Base-by-base conservation (phyloP, 2,113 vertebrate species). In the Tragulus kanchil region DNA sequence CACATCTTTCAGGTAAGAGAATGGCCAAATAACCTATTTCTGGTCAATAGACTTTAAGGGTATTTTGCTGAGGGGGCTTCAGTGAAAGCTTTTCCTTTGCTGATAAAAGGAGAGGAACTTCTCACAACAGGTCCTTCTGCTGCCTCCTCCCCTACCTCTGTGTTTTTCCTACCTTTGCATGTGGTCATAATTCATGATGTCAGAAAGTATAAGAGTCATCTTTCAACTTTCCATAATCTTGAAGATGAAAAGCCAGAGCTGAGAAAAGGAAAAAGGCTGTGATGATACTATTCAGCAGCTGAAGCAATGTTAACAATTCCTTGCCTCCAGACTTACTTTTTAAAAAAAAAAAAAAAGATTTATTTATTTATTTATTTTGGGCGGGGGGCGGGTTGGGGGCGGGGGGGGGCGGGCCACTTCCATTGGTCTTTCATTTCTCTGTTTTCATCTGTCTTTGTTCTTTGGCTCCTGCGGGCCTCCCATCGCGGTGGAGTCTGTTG, bases 231-330 rank as follows among this genome's bases (percentile, higher is more conserved):
- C 52, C 25, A 25, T 90, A 78, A 90, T 45, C 67, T 90, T 78
- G 67, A 95, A 73, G 58, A 78, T 79, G 69, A 91, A 84, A 88
- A 86, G 15, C 54, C 36, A 85, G 78, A 97, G 62, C 67, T 94
- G 25, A 71, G 52, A 17, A 88, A 91, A 58, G 17, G 48, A 78
- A 87, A 93, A 54, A 88, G 58, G 28, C 36, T 78, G 5, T 52
- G n/a, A 82, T 45, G 45, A 52, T 48, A 86, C 14, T 90, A 17
- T 31, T 52, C 26, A 91, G 83, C 25, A 78, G 62, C 54, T 56
- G 85, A 79, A 92, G 3, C 17, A 83, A 50, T 67, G 48, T 15
- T 25, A 84, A n/a, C 31, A 78, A 64, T 7, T 42, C 36, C 31
- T 48, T 52, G 67, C 48, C 6, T 65, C 56, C 36, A 88, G 52